Conservation (phyloP, 23 tunicate genomes). For the Phallusia fumigata region DNA sequence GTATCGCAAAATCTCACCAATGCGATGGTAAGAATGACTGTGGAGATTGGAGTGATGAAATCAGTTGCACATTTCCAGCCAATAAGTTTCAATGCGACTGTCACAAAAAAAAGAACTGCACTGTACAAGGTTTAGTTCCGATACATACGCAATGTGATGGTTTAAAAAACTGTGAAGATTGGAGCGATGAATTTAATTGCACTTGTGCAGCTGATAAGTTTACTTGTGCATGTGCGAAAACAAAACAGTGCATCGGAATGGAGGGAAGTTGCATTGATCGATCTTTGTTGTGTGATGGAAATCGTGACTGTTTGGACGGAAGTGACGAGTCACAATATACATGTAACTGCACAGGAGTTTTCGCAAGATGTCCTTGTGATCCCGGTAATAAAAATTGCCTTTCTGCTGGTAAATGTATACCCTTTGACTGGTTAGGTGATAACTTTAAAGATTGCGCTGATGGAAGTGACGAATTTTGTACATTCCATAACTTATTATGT, state of each 20-base stretch:
- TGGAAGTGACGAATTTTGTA: neutral
- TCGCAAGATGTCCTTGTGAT: constrained; percentile 3
- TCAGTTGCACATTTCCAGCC: too few relatives aligned
- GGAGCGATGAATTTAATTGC: constrained; percentile 7
- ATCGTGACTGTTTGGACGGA: neutral
- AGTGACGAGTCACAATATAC: neutral
- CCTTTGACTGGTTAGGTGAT: neutral
- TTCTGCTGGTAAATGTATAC: neutral
- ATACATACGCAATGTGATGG: too few relatives aligned
- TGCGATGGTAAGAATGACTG: too few relatives aligned
- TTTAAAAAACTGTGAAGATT: too few relatives aligned
- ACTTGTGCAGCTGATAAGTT: neutral
- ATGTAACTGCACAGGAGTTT: neutral
- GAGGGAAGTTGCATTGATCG: neutral
- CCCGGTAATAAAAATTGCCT: neutral
- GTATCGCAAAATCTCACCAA: too few relatives aligned
- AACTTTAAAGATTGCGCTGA: neutral
- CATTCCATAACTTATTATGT: neutral
- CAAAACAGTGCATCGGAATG: neutral
- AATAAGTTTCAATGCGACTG: too few relatives aligned
- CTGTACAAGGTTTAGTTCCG: too few relatives aligned
- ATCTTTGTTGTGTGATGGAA: constrained; percentile 13
- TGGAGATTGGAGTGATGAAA: too few relatives aligned
- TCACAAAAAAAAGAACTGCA: too few relatives aligned
- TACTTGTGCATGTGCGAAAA: neutral